phyloP scores from a whole-genome alignment of 2,888 invertebrate species.

The Agonopterix subpropinquella region DNA sequence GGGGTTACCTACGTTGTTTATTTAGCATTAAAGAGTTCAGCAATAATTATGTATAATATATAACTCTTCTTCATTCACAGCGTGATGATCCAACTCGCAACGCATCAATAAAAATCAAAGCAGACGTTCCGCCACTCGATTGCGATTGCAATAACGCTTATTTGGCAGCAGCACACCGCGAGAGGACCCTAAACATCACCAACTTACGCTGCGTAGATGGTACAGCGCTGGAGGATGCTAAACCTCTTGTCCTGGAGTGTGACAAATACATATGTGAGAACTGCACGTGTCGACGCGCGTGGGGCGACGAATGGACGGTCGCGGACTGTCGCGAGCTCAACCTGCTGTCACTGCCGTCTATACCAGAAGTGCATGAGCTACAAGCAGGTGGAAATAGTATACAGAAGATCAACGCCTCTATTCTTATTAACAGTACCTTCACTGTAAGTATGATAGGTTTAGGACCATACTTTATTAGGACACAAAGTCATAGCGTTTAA shows the following conservation, averaged over 20 bases:
- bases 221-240: neutral
- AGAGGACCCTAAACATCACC: neutral
- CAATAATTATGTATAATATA: too few species aligned
- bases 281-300: neutral
- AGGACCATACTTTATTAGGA: constrained; percentile 7
- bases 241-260: neutral
- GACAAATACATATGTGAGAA: neutral
- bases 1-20: too few species aligned
- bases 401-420: neutral
- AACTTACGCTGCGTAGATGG: neutral
- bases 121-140: neutral
- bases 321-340: neutral
- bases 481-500: constrained; percentile 10
- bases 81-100: too few species aligned
- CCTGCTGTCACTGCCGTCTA: neutral
- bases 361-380: neutral
- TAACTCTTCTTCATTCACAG: too few species aligned
- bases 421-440: neutral
- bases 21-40: too few species aligned
- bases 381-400: neutral
- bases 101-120: neutral
- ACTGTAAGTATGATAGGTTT: neutral
- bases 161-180: neutral
- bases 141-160: neutral
- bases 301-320: neutral